phyloP scores from a whole-genome alignment of 2,888 invertebrate genomes.

The Megaustenia siamemsis region DNA sequence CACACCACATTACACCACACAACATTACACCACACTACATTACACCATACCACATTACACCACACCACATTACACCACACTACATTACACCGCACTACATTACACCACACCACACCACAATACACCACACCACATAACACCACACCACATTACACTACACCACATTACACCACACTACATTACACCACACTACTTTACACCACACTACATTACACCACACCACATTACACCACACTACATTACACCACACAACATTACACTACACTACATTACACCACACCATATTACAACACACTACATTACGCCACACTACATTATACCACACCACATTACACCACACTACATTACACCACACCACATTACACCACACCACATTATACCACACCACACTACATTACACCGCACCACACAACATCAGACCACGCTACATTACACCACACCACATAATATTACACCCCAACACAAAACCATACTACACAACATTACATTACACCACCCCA shows the following conservation, averaged over 20 bases:
- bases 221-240: background rate
- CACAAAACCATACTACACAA: background rate
- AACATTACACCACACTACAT: background rate
- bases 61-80: background rate
- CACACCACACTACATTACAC: background rate
- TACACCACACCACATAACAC: background rate
- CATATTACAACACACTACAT: background rate
- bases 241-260: background rate
- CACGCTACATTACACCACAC: background rate
- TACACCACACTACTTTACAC: constrained; percentile 14
- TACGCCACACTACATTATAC: background rate
- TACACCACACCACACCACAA: background rate
- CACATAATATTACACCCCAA: background rate
- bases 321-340: background rate
- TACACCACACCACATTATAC: background rate
- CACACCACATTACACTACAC: constrained; percentile 7
- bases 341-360: background rate
- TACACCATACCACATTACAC: background rate
- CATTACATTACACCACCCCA: background rate
- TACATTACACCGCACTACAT: background rate
- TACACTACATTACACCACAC: background rate
- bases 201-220: background rate
- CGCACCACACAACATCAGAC: background rate
- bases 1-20: background rate
- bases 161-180: background rate